A percentile compares a stretch with the other conserved stretches of the same genome.
Evolutionary conservation across 2,888 invertebrate genomes (phyloP).

Genomic region (Sisyra terminalis): DNA sequence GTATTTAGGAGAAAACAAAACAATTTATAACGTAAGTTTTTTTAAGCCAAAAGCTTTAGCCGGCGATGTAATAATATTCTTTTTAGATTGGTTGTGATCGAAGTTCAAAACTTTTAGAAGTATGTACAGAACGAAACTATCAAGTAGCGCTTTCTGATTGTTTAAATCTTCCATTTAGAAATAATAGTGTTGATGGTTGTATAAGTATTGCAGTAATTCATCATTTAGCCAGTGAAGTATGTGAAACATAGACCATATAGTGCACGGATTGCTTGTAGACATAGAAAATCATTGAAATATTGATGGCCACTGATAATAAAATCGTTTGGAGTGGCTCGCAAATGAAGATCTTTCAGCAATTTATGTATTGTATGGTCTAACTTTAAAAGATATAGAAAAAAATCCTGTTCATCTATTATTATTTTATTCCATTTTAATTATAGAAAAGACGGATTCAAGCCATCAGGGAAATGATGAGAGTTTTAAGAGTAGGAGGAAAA

Average conservation of each 20-base stretch:
- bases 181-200: constrained; percentile 55
- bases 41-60: background rate
- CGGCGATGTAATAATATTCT: background rate
- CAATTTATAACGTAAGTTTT: constrained; percentile 39
- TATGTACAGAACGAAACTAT: constrained; percentile 41
- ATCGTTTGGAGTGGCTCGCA: too few relatives aligned
- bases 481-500: constrained; percentile 54
- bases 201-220: constrained; percentile 95
- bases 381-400: constrained; percentile 3
- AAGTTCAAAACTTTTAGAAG: constrained; percentile 45
- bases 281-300: too few relatives aligned
- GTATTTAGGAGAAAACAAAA: constrained; percentile 52
- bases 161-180: constrained; percentile 50
- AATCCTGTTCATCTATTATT: constrained; percentile 2
- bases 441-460: constrained; percentile 59
- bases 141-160: constrained; percentile 66
- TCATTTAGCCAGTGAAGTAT: constrained; percentile 69
- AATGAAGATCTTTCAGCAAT: too few relatives aligned
- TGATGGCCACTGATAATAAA: too few relatives aligned
- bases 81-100: constrained; percentile 68
- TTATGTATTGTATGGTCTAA: too few relatives aligned
- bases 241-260: constrained; percentile 10
- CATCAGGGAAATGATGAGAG: constrained; percentile 55
- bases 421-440: constrained; percentile 15
- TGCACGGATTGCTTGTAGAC: background rate